Percentiles rank a stretch among this genome's conserved stretches.
Conservation (phyloP, 2,888 invertebrate species). For the Ichneumoninae sp. region DNA sequence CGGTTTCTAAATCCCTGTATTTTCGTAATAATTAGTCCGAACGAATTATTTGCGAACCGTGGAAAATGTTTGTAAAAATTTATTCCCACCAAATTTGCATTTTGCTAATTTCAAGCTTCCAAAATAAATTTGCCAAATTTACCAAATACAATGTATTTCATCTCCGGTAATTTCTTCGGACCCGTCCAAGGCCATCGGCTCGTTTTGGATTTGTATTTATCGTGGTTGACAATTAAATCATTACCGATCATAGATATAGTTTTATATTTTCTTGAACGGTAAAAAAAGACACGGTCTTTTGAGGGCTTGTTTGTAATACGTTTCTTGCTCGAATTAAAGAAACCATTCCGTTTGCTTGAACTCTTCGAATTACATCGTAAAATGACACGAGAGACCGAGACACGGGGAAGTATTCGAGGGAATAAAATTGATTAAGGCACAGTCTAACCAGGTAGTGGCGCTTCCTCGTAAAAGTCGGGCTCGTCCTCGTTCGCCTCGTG, state of each 20-base stretch:
- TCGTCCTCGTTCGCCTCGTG: conserved; percentile 92
- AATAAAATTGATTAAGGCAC: conserved; percentile 77
- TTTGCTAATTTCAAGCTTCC: not conserved
- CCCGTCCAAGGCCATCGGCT: not conserved
- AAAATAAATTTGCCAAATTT: not conserved
- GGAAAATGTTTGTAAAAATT: not conserved
- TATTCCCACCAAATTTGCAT: not conserved
- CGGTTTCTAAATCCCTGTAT: conserved; percentile 7
- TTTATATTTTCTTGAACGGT: no score
- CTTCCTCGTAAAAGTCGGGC: conserved; percentile 97
- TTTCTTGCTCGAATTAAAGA: not conserved
- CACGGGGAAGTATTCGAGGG: not conserved
- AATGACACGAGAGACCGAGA: not conserved
- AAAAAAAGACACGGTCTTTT: no score
- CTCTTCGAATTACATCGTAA: conserved; percentile 7
- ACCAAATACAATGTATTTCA: not conserved
- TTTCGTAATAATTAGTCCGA: not conserved
- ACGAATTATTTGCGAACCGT: not conserved
- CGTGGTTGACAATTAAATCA: not conserved
- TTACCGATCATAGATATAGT: not conserved
- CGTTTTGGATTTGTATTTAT: not conserved
- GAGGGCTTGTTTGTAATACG: not conserved
- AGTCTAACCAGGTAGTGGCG: conserved; percentile 91
- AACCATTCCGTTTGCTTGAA: not conserved
- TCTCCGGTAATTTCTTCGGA: not conserved